Conservation (phyloP, 2,888 invertebrate species). For the Drosophila kanekoi region DNA sequence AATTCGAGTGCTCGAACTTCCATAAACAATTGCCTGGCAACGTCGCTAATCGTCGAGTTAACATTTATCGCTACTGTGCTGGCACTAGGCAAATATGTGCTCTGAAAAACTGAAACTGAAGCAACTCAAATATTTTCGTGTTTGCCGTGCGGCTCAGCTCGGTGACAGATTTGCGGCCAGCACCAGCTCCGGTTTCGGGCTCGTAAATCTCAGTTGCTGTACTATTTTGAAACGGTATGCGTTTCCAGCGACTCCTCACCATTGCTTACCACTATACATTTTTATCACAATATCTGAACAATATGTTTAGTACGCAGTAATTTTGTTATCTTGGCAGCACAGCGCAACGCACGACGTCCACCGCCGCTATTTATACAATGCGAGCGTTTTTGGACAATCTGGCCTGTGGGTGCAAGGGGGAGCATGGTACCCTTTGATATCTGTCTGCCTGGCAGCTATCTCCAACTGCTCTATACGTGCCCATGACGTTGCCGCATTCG, state of each 20-base stretch:
- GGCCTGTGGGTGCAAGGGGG: not conserved
- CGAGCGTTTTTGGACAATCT: constrained; percentile 25
- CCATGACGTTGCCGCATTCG: constrained; percentile 56
- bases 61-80: constrained; percentile 81
- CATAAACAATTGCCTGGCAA: constrained; percentile 49
- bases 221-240: constrained; percentile 54
- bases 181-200: constrained; percentile 21
- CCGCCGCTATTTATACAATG: constrained; percentile 58
- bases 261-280: constrained; percentile 36
- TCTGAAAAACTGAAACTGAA: constrained; percentile 56
- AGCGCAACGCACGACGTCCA: constrained; percentile 47
- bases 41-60: constrained; percentile 75
- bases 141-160: constrained; percentile 70
- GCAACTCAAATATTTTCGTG: constrained; percentile 76
- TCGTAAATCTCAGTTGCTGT: constrained; percentile 70
- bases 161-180: constrained; percentile 81
- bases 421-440: constrained; percentile 25
- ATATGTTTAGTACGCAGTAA: constrained; percentile 76
- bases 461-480: constrained; percentile 26
- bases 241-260: constrained; percentile 15
- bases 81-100: constrained; percentile 77
- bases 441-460: constrained; percentile 41
- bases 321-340: constrained; percentile 73
- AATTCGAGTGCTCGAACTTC: constrained; percentile 32
- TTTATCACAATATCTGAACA: constrained; percentile 74